Evolutionary conservation across 2,113 vertebrate species (phyloP), one percentile per base, ranked within the genome.

Genomic region (Grammomys dolichurus): DNA sequence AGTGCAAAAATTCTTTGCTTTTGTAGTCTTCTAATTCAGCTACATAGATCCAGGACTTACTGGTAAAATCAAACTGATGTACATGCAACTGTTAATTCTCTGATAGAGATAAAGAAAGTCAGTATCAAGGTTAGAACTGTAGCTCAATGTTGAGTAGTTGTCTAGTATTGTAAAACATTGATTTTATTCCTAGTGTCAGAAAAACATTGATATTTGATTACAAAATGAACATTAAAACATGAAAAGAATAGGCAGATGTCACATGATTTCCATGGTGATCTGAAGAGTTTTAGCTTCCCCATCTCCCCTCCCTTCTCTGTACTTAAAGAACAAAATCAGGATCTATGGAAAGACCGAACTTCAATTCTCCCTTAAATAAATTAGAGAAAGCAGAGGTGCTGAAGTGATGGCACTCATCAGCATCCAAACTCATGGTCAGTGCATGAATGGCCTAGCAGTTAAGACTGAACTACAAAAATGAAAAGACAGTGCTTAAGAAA

Each of bases 321-420:
- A 31, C 75, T 16, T 51, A 58, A 87, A 72, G 14, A 75, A 77
- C 14, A 63, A 73, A 76, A 6, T 0, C 1, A 80, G 28, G 31
- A 6, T 16, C 2, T n/a, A 4, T 31, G 19, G 20, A 8, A 51
- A 36, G 46, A 11, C 2, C 19, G 6, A 0, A 14, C 14, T 54
- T 91, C 43, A 7, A 4, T 2, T 7, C 3, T n/a, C 28, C 31
- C 20, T 54, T 58, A 58, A 73, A 58, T 22, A 36, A 67, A 77
- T 28, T 11, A 67, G 31, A 36, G 14, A 26, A 60, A 8, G 36
- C 20, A 40, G 51, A 82, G 28, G 12, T 26, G 2, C 20, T 69
- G 2, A 69, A 63, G 46, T 69, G 48, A 31, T 43, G 4, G 9
- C 5, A 12, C 20, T 1, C 20, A 31, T 48, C 33, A 40, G 2